Base-by-base conservation (phyloP, 2,888 invertebrate genomes). In the Eristalis pertinax region DNA sequence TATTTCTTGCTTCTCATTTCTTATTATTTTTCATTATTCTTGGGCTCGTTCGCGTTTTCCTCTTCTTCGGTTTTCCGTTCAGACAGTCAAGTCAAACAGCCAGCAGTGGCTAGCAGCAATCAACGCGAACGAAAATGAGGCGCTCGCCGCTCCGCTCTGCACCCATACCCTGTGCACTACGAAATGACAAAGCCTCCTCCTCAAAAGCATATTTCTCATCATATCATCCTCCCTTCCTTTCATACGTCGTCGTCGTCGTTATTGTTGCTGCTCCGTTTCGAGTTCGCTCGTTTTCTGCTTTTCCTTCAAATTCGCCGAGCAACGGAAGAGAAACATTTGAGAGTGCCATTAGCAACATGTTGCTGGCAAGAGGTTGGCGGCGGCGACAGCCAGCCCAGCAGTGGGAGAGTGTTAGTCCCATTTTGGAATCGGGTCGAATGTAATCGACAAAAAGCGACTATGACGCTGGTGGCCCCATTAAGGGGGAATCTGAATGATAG, bases 401-500 rank as follows among this genome's bases (percentile, higher is more conserved):
- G 29, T 64, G 63, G 63, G 24, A 29, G 38, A 75, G 50, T 8
- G 50, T 19, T 32, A 81, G 64, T 75, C 75, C 58, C 75, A 74
- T 84, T 78, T 60, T 58, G 22, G 64, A 83, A 78, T 83, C 73
- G 68, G 83, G 84, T 84, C 78, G 84, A 74, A 84, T 74, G 78
- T 78, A 83, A 77, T 73, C 73, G 77, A 83, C 67, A 32, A 73
- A 77, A 83, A 83, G 68, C 26, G 26, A 24, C 24, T 26, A 60
- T 29, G 26, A 60, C 60, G 60, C 11, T 15, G 60, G 67, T 60
- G 58, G 41, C 24, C 38, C 22, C 64, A 41, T 72, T 72, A 41
- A 72, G 38, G 58, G 26, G 0, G 62, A 74, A 74, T 68, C 74
- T 64, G 63, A 68, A 64, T 73, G 67, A 67, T 32, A 60, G 50